phyloP scores from a whole-genome alignment of 2,797 vertebrate genomes.

The Chiloscyllium punctatum region DNA sequence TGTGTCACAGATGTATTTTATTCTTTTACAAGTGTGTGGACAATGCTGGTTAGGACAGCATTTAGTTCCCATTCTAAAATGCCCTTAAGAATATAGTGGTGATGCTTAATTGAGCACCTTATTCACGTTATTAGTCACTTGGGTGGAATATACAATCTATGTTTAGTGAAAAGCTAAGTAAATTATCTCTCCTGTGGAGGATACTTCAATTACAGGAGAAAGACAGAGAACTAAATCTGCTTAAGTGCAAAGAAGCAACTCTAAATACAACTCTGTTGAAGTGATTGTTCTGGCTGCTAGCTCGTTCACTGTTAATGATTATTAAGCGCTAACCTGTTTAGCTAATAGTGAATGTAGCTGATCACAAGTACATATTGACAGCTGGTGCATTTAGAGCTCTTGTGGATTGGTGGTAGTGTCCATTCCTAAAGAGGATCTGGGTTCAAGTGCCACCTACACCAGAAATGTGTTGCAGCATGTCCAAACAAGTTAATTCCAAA shows the following conservation, averaged over 20 bases:
- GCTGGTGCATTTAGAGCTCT: background rate
- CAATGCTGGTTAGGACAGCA: no score
- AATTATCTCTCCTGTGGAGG: background rate
- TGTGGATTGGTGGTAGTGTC: no score
- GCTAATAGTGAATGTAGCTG: background rate
- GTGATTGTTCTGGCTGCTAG: background rate
- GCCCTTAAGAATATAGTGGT: no score
- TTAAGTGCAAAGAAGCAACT: background rate
- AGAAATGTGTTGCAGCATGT: no score
- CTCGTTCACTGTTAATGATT: background rate
- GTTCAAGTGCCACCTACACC: no score
- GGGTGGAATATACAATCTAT: background rate
- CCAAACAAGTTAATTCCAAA: no score
- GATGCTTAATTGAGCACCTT: no score
- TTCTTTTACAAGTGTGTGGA: no score
- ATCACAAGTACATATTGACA: background rate
- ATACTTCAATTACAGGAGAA: background rate
- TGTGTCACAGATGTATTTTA: background rate
- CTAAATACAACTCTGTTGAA: background rate
- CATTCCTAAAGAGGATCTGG: no score
- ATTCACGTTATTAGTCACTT: no score
- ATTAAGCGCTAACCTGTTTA: background rate
- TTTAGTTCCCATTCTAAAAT: no score
- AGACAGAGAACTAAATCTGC: background rate
- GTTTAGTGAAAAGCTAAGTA: background rate